These are phyloP conservation scores for Cepphus grylle DNA, from an alignment of 2,113 vertebrate genomes.

Conservation along the genomic window DNA sequence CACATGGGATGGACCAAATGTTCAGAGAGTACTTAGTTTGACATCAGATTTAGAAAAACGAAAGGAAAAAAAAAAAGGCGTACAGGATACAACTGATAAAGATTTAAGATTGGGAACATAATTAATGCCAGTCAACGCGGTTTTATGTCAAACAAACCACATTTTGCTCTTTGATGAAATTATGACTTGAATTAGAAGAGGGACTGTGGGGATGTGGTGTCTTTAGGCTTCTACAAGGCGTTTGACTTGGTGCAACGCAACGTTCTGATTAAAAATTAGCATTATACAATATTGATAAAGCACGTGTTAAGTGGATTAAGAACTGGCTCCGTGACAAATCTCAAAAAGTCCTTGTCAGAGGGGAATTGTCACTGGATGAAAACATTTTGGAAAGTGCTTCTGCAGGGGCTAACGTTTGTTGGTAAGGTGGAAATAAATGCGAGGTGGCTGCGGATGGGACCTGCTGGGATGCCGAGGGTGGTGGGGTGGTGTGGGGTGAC, in stretches of 20 bases:
- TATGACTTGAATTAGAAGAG: slow-evolving; percentile 35
- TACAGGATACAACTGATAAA: not conserved
- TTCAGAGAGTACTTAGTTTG: not conserved
- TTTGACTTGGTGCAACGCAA: slow-evolving; percentile 28
- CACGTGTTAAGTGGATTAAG: slow-evolving; percentile 25
- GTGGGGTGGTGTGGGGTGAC: rapidly evolving
- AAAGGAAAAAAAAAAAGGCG: not conserved
- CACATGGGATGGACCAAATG: not conserved
- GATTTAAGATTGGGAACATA: not conserved
- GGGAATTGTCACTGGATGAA: not conserved
- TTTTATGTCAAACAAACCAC: slow-evolving; percentile 10
- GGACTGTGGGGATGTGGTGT: not conserved
- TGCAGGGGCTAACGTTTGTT: not conserved
- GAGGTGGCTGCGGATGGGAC: not conserved
- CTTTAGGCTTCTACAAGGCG: not conserved
- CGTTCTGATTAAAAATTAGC: slow-evolving; percentile 39
- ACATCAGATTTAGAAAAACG: not conserved
- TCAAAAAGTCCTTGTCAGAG: not conserved
- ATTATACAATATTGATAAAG: slow-evolving; percentile 56
- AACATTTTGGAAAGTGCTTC: not conserved
- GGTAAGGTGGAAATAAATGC: not conserved
- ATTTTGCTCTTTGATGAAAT: slow-evolving; percentile 39
- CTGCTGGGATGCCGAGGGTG: not conserved
- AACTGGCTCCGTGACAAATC: slow-evolving; percentile 6
- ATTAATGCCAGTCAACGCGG: not conserved